Evolutionary conservation across 2,113 vertebrate genomes (phyloP).

Genomic region (Takifugu bimaculatus): DNA sequence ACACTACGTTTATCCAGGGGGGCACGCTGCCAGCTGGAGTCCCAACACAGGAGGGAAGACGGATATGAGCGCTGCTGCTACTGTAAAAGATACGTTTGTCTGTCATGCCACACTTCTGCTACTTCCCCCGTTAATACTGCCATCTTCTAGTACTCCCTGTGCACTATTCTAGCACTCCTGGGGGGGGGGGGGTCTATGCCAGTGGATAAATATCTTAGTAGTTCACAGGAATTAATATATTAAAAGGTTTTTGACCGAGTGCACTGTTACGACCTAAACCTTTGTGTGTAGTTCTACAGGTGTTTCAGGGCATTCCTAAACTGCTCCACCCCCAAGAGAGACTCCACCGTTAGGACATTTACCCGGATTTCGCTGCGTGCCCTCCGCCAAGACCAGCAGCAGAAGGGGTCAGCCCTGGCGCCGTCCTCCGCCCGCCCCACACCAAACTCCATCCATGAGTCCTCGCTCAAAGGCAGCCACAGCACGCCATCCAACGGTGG

Average conservation of each 20-base stretch:
- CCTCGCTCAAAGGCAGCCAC: conserved; percentile 7
- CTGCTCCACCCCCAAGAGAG: conserved; percentile 46
- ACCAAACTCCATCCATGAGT: conserved; percentile 16
- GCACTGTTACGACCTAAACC: background rate
- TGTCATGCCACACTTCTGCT: background rate
- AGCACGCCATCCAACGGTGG: background rate
- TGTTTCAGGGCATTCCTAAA: conserved; percentile 72
- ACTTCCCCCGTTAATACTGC: background rate
- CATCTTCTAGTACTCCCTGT: too few species aligned
- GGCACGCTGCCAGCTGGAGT: conserved; percentile 37
- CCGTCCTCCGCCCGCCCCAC: conserved; percentile 23
- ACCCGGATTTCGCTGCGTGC: conserved; percentile 54
- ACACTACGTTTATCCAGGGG: conserved; percentile 77
- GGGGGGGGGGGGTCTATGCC: too few species aligned
- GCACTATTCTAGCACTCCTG: too few species aligned
- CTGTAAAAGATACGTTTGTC: background rate
- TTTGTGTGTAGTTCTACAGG: conserved; percentile 75
- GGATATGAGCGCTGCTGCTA: background rate
- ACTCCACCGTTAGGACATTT: conserved; percentile 60
- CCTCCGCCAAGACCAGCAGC: conserved; percentile 31
- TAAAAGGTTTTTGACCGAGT: too few species aligned
- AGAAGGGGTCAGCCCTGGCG: conserved; percentile 1
- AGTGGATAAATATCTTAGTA: too few species aligned
- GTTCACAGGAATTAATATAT: too few species aligned
- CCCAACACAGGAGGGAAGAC: conserved; percentile 1